These are phyloP conservation scores for Drosophila albomicans DNA, from an alignment of 1,140 invertebrate genomes.

Conservation along the genomic window DNA sequence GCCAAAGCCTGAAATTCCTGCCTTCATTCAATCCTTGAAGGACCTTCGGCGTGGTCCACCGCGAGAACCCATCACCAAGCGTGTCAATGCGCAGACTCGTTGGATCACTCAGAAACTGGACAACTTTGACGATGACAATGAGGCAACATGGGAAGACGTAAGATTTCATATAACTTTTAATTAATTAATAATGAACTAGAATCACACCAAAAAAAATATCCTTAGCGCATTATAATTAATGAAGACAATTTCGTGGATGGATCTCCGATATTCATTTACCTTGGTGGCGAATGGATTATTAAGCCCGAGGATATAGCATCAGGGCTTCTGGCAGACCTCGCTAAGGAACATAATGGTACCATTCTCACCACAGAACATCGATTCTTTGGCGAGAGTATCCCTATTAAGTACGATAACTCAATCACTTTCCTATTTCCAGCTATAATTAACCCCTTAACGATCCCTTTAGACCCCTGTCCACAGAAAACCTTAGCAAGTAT, in stretches of 20 bases:
- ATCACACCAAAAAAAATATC: background rate
- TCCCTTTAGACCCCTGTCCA: conserved; percentile 82
- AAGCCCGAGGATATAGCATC: conserved; percentile 84
- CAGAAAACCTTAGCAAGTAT: conserved; percentile 88
- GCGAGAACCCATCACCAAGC: background rate
- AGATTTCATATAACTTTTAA: background rate
- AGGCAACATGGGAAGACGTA: conserved; percentile 88
- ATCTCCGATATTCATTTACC: conserved; percentile 86
- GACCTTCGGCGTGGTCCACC: conserved; percentile 63
- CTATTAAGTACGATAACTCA: conserved; percentile 87
- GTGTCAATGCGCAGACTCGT: conserved; percentile 53
- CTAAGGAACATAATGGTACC: conserved; percentile 88
- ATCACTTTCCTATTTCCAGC: background rate
- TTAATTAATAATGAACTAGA: background rate
- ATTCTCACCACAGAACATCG: conserved; percentile 92
- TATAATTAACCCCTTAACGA: background rate
- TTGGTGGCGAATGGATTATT: conserved; percentile 90
- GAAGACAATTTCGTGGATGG: conserved; percentile 86
- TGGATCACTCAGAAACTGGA: conserved; percentile 86
- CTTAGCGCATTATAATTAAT: conserved; percentile 87
- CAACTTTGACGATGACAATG: conserved; percentile 89
- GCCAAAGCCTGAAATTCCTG: conserved; percentile 27
- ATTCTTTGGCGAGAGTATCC: conserved; percentile 92
- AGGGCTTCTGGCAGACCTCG: conserved; percentile 88
- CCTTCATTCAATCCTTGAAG: conserved; percentile 45